phyloP scores from a whole-genome alignment of 1,140 invertebrate genomes.

The Aphis craccivora region DNA sequence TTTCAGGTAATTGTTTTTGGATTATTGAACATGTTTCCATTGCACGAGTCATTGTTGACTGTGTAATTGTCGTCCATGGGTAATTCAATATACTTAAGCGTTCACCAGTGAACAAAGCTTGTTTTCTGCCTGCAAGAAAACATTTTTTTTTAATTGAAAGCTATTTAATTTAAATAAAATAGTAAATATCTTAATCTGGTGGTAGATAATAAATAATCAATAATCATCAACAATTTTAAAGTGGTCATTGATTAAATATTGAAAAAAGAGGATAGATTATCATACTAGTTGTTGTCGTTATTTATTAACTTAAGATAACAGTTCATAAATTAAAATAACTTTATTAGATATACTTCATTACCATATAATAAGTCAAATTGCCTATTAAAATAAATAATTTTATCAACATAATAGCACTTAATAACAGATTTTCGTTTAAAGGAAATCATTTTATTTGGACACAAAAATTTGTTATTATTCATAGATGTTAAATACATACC shows the following conservation, averaged over 20 bases:
- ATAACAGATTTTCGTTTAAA: not conserved
- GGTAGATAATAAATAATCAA: not conserved
- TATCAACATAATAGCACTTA: not conserved
- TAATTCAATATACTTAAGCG: slow-evolving; percentile 77
- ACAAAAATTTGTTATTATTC: slow-evolving; percentile 58
- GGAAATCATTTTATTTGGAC: not conserved
- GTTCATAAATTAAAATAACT: not conserved
- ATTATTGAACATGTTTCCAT: slow-evolving; percentile 64
- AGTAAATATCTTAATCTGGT: not conserved
- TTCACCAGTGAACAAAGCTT: slow-evolving; percentile 83
- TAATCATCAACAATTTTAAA: not conserved
- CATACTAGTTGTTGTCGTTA: not conserved
- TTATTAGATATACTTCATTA: not conserved
- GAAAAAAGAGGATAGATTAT: not conserved
- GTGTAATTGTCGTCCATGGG: slow-evolving; percentile 79
- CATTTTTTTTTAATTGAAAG: not conserved
- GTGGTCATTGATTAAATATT: not conserved
- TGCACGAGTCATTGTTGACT: slow-evolving; percentile 91
- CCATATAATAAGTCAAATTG: not conserved
- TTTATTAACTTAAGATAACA: not conserved
- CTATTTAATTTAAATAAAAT: not conserved
- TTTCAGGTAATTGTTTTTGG: slow-evolving; percentile 57
- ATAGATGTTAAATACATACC: slow-evolving; percentile 66
- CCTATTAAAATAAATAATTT: not conserved
- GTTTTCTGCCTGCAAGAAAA: slow-evolving; percentile 72